These are phyloP conservation scores for Gymnorhina tibicen DNA, from an alignment of 2,113 vertebrate species.

Conservation along the genomic window DNA sequence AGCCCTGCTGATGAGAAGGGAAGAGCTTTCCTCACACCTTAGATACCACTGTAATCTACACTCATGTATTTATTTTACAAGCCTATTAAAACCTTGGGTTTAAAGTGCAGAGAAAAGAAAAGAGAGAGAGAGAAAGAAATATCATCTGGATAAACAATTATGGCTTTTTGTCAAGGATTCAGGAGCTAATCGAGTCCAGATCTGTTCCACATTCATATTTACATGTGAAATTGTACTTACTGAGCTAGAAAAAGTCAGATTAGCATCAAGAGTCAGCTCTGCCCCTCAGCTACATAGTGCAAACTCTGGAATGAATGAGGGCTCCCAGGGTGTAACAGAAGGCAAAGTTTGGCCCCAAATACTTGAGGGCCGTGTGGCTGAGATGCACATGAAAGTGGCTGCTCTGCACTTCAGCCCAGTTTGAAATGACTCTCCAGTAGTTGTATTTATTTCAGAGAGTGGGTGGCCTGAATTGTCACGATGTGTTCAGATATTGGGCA, in stretches of 20 bases:
- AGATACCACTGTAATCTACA: background rate
- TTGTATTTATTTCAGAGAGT: slow-evolving; percentile 5
- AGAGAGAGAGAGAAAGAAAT: slow-evolving; percentile 27
- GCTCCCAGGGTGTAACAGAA: background rate
- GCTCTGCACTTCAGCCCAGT: background rate
- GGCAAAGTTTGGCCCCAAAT: background rate
- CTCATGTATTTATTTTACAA: background rate
- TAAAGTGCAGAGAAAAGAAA: background rate
- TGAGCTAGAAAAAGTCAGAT: slow-evolving; percentile 16
- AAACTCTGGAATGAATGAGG: background rate
- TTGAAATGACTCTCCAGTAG: background rate
- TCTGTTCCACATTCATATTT: slow-evolving; percentile 42
- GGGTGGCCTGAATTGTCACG: slow-evolving; percentile 44
- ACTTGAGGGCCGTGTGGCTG: background rate
- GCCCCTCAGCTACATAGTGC: background rate
- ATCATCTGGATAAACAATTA: slow-evolving; percentile 64
- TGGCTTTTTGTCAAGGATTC: slow-evolving; percentile 39
- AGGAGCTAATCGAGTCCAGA: slow-evolving; percentile 55
- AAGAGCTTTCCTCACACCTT: slow-evolving; percentile 11
- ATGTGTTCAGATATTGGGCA: slow-evolving; percentile 35
- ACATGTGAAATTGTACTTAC: slow-evolving; percentile 33
- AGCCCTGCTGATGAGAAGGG: background rate
- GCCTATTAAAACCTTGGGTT: slow-evolving; percentile 1
- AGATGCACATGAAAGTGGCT: background rate
- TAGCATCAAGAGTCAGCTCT: slow-evolving; percentile 2